Base-by-base conservation (phyloP, 2,113 vertebrate species). In the Alosa alosa region DNA sequence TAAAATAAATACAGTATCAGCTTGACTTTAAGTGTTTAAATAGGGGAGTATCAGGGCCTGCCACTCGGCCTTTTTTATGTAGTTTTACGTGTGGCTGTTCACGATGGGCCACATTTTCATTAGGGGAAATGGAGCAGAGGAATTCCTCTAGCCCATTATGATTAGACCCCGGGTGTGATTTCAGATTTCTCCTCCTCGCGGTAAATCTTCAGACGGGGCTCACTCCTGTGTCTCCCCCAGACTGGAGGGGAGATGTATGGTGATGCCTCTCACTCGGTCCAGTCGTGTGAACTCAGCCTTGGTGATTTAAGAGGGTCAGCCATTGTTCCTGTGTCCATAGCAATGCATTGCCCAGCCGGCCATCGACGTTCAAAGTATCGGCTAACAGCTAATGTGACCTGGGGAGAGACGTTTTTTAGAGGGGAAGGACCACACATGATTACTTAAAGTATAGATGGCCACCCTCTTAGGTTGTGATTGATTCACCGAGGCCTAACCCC, bases 261-360 rank as follows among this genome's bases (percentile, higher is more conserved):
- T 39, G 72, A 78, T 78, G 72, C 13, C 72, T 78, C 72, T 78
- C 10, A 17, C 72, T 15, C 15, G 31, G 72, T 39, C 31, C 72
- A 39, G 10, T 15, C 72, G 15, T 39, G 72, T 36, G 25, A 78
- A 78, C 72, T 78, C 72, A 36, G 13, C 72, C 25, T 36, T 78
- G 36, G 31, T 39, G 72, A 41, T 78, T 78, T 36, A 78, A 78
- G 72, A 17, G 72, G 72, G 72, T 78, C 72, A 17, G 72, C 72
- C 72, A 78, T 78, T 78, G 72, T 78, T 78, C 72, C 72, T 39
- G 11, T 15, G 31, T 39, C 72, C 72, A 78, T 78, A 39, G 72
- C 31, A 39, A 78, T 78, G 72, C 36, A 15, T 4, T 41, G 72
- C 36, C 31, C 25, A 31, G 7, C 31, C 4, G 10, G 31, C 13